Conservation (phyloP, 23 tunicate genomes). For the Diplosoma virens region DNA sequence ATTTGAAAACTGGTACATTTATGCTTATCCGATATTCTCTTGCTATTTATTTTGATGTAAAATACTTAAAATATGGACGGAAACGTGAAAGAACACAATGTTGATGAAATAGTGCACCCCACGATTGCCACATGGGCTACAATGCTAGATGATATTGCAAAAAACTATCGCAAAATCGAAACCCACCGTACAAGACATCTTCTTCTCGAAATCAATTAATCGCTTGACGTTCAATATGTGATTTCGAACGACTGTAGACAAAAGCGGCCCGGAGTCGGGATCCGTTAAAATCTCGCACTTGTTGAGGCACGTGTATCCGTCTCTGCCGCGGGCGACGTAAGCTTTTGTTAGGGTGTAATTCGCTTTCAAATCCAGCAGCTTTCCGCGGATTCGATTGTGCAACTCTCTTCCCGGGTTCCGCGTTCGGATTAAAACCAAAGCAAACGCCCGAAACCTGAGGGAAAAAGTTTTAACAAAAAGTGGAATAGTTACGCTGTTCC, state of each 20-base stretch:
- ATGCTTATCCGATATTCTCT: too few species aligned
- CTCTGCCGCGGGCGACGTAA: slow-evolving; percentile 82
- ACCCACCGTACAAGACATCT: slow-evolving; percentile 31
- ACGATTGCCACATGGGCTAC: too few species aligned
- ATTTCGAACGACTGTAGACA: slow-evolving; percentile 85
- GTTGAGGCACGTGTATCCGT: slow-evolving; percentile 63
- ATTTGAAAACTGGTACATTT: too few species aligned
- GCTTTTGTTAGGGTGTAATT: slow-evolving; percentile 75
- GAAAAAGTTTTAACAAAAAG: too few species aligned
- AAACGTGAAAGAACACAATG: too few species aligned
- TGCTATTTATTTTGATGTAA: too few species aligned
- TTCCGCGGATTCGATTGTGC: slow-evolving; percentile 25
- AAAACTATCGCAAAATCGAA: too few species aligned
- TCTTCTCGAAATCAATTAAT: slow-evolving; percentile 42
- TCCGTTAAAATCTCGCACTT: slow-evolving; percentile 53
- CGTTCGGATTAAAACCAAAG: slow-evolving; percentile 61
- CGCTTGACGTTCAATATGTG: slow-evolving; percentile 55
- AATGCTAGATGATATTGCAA: too few species aligned
- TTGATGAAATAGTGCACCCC: too few species aligned
- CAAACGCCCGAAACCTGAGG: slow-evolving; percentile 51
- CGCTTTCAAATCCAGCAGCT: slow-evolving; percentile 54
- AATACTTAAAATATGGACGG: too few species aligned
- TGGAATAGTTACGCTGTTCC: too few species aligned
- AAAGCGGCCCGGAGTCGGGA: slow-evolving; percentile 79
- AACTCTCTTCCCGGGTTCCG: slow-evolving; percentile 39